Evolutionary conservation across 2,888 invertebrate species (phyloP).

Genomic region (Pollenia griseotomentosa): DNA sequence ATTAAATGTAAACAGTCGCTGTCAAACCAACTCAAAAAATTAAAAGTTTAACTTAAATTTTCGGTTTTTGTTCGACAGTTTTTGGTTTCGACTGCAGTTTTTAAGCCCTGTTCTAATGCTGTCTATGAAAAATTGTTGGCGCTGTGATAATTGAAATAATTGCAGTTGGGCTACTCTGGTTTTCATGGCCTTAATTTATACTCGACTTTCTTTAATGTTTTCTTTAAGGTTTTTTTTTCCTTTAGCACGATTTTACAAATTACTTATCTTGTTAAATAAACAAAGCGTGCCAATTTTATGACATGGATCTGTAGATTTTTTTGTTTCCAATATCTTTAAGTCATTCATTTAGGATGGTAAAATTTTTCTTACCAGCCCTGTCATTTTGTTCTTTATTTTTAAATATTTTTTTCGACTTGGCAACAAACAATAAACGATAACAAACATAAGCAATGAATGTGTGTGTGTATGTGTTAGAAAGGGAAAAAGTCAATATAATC

Average conservation of each 20-base stretch:
- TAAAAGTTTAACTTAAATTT: too few species aligned
- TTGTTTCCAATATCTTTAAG: neutral
- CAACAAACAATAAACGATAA: conserved; percentile 12
- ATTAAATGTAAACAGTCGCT: too few species aligned
- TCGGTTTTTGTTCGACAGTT: too few species aligned
- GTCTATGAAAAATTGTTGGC: too few species aligned
- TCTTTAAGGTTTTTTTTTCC: neutral
- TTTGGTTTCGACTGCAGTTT: too few species aligned
- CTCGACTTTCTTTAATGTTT: too few species aligned
- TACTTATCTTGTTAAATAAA: too few species aligned
- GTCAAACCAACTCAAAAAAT: too few species aligned
- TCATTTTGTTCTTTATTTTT: neutral
- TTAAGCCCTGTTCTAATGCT: too few species aligned
- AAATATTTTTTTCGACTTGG: conserved; percentile 13
- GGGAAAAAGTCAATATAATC: conserved; percentile 36
- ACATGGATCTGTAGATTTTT: conserved; percentile 1
- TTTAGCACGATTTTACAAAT: neutral
- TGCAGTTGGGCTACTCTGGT: too few species aligned
- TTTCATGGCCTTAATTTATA: too few species aligned
- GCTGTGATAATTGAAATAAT: too few species aligned
- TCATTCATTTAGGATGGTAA: neutral
- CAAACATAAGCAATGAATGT: conserved; percentile 1
- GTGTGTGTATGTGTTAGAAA: neutral
- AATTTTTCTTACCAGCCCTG: neutral
- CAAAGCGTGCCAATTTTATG: conserved; percentile 20